Evolutionary conservation across 2,113 vertebrate genomes (phyloP).

Genomic region (Tylochromis polylepis): DNA sequence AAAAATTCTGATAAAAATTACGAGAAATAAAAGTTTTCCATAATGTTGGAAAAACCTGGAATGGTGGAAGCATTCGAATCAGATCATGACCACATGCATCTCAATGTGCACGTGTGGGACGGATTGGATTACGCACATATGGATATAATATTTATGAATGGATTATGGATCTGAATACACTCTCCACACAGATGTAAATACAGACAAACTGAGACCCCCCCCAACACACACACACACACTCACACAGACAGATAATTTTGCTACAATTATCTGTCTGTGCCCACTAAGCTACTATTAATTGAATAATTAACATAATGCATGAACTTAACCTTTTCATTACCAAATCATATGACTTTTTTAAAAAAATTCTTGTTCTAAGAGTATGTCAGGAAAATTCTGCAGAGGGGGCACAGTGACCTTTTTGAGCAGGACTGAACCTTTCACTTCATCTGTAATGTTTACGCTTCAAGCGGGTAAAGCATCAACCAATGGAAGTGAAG

Average conservation of each 20-base stretch:
- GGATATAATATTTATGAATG: not conserved
- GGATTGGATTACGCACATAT: not conserved
- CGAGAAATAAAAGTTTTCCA: not conserved
- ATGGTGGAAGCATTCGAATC: not conserved
- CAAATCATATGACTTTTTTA: not conserved
- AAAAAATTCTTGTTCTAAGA: not conserved
- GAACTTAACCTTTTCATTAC: not conserved
- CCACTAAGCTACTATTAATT: too few relatives aligned
- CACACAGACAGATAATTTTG: too few relatives aligned
- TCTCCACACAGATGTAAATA: not conserved
- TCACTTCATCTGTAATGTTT: not conserved
- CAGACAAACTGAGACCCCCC: not conserved
- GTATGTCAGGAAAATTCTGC: not conserved
- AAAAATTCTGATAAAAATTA: not conserved
- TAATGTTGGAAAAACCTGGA: not conserved
- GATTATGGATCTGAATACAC: not conserved
- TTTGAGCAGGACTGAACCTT: not conserved
- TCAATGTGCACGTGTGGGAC: not conserved
- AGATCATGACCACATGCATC: not conserved
- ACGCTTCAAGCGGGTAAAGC: not conserved
- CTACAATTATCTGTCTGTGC: too few relatives aligned
- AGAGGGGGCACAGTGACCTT: not conserved
- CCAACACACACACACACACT: too few relatives aligned
- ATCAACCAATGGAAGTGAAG: not conserved
- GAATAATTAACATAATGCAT: too few relatives aligned